phyloP scores from a whole-genome alignment of 2,797 vertebrate species.

The Anas bernieri region DNA sequence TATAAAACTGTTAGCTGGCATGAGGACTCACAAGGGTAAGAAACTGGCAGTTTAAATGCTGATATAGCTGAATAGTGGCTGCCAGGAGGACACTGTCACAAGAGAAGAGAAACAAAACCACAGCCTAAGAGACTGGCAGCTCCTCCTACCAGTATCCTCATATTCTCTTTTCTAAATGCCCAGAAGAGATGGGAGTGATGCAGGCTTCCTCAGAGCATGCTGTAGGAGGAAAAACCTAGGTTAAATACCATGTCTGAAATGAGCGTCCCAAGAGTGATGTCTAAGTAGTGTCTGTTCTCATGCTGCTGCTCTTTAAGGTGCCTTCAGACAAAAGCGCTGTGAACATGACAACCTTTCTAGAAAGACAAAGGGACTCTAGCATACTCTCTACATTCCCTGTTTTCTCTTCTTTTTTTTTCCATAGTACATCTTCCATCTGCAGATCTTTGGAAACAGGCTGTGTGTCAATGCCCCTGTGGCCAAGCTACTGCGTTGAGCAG shows the following conservation, averaged over 20 bases:
- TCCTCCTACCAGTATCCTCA: background rate
- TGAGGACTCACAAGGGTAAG: slow-evolving; percentile 42
- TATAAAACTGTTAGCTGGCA: background rate
- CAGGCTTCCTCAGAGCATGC: background rate
- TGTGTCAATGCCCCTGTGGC: background rate
- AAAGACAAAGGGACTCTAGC: background rate
- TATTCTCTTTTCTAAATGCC: background rate
- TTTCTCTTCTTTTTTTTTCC: background rate
- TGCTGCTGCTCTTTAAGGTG: background rate
- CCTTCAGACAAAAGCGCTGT: background rate
- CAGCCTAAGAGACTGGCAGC: slow-evolving; percentile 18
- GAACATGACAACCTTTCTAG: background rate
- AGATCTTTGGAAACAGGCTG: background rate
- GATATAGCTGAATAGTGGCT: slow-evolving; percentile 49
- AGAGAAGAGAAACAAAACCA: slow-evolving; percentile 27
- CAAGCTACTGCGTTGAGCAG: background rate
- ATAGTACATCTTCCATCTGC: background rate
- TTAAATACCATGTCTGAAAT: background rate
- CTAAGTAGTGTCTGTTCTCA: background rate
- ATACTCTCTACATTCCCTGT: background rate
- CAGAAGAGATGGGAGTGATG: background rate
- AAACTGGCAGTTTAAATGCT: slow-evolving; percentile 46
- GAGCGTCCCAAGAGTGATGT: background rate
- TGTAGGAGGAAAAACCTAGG: background rate
- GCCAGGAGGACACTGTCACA: slow-evolving; percentile 17